Evolutionary conservation across 2,888 invertebrate genomes (phyloP).

Genomic region (Phania funesta): DNA sequence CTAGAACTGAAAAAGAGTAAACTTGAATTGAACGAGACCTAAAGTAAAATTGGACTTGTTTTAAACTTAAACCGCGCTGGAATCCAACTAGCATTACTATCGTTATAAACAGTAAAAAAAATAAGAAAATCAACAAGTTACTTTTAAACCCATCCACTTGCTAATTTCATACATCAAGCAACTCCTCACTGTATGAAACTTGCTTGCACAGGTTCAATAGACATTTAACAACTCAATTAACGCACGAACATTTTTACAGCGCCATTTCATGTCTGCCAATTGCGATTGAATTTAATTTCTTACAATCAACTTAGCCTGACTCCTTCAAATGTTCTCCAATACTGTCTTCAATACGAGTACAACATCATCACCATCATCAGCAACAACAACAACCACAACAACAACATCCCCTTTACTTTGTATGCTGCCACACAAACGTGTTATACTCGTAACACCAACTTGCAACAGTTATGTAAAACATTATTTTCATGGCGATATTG

Average conservation of each 20-base stretch:
- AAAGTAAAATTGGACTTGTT: no score
- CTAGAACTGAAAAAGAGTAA: no score
- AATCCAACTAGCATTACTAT: no score
- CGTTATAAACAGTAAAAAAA: no score
- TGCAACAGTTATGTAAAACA: slow-evolving; percentile 53
- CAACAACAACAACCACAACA: background rate
- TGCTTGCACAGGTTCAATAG: slow-evolving; percentile 68
- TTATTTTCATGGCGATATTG: slow-evolving; percentile 35
- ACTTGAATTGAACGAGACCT: no score
- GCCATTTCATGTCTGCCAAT: slow-evolving; percentile 59
- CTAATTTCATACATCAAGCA: background rate
- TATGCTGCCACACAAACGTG: background rate
- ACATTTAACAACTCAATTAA: slow-evolving; percentile 73
- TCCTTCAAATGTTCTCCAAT: slow-evolving; percentile 52
- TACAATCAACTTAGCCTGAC: slow-evolving; percentile 7
- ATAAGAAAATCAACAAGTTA: no score
- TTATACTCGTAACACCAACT: background rate
- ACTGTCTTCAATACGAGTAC: slow-evolving; percentile 29
- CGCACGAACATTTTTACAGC: slow-evolving; percentile 63
- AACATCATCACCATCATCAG: background rate
- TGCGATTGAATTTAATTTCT: slow-evolving; percentile 32
- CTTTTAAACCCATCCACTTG: background rate
- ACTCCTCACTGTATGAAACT: background rate
- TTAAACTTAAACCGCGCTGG: no score
- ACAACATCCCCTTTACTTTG: background rate